Evolutionary conservation across 2,797 vertebrate species (phyloP).

Genomic region (Cacajao melanocephalus): DNA sequence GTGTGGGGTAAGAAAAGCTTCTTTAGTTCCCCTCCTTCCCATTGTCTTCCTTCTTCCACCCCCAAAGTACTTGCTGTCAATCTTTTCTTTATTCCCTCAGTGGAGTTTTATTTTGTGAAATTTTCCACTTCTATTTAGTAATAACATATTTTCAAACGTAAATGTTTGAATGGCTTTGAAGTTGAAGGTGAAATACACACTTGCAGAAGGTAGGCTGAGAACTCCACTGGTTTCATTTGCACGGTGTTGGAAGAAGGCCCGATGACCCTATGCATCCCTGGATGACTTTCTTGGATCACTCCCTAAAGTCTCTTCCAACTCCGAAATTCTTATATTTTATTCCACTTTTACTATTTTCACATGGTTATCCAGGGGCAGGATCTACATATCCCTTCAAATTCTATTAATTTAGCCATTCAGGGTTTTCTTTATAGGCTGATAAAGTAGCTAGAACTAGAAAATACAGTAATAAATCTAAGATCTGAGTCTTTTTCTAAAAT

Average conservation of each 20-base stretch:
- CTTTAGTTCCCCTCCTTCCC: slow-evolving; percentile 18
- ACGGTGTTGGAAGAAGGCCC: background rate
- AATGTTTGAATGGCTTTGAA: background rate
- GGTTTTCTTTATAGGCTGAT: background rate
- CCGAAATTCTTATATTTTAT: background rate
- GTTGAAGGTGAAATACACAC: background rate
- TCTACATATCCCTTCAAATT: slow-evolving; percentile 32
- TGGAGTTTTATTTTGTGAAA: slow-evolving; percentile 20
- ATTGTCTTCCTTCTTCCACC: slow-evolving; percentile 45
- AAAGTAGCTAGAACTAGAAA: slow-evolving; percentile 35
- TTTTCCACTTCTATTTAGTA: background rate
- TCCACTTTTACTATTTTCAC: background rate
- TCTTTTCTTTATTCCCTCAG: slow-evolving; percentile 42
- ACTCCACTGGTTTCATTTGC: background rate
- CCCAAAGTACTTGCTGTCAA: background rate
- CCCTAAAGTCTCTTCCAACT: background rate
- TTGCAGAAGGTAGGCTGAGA: background rate
- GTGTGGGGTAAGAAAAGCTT: slow-evolving; percentile 48
- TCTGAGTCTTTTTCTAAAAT: background rate
- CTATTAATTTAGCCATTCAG: background rate
- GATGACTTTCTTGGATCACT: background rate
- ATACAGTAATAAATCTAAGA: background rate
- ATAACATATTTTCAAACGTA: background rate
- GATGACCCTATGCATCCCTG: background rate
- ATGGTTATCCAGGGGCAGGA: background rate